Conservation (phyloP, 2,113 vertebrate species). For the Shinisaurus crocodilurus region DNA sequence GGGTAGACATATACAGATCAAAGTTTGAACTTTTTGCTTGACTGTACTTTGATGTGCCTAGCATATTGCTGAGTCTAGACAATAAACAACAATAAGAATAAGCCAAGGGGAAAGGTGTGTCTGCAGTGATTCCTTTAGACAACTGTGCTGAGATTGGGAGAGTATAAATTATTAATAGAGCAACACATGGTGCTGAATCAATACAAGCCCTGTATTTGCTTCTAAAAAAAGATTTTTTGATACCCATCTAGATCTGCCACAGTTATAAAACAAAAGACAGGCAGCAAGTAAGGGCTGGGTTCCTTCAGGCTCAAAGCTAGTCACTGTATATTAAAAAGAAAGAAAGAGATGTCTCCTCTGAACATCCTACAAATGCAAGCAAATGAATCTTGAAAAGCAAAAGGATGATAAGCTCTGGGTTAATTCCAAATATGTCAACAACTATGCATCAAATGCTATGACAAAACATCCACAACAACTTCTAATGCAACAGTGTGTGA, state of each 20-base stretch:
- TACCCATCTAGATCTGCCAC: conserved; percentile 59
- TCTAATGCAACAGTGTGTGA: not conserved
- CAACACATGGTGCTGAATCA: conserved; percentile 50
- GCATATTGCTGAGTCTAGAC: conserved; percentile 32
- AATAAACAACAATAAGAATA: conserved; percentile 30
- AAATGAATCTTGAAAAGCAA: conserved; percentile 34
- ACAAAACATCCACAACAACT: not conserved
- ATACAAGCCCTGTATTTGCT: conserved; percentile 48
- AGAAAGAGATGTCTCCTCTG: conserved; percentile 8
- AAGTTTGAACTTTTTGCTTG: not conserved
- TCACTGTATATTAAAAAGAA: conserved; percentile 4
- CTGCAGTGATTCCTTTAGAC: conserved; percentile 27
- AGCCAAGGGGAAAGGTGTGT: conserved; percentile 35
- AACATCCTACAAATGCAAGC: conserved; percentile 1
- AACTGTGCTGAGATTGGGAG: conserved; percentile 25
- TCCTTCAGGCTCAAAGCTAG: conserved; percentile 45
- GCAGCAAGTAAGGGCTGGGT: not conserved
- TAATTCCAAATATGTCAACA: conserved; percentile 11
- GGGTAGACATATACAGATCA: conserved; percentile 12
- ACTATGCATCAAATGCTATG: not conserved
- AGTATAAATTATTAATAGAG: conserved; percentile 55
- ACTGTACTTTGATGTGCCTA: conserved; percentile 37
- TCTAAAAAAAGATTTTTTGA: conserved; percentile 53
- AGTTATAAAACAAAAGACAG: conserved; percentile 44
- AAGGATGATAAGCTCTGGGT: conserved; percentile 12